Evolutionary conservation across 2,888 invertebrate species (phyloP).

Genomic region (Folsomia candida): DNA sequence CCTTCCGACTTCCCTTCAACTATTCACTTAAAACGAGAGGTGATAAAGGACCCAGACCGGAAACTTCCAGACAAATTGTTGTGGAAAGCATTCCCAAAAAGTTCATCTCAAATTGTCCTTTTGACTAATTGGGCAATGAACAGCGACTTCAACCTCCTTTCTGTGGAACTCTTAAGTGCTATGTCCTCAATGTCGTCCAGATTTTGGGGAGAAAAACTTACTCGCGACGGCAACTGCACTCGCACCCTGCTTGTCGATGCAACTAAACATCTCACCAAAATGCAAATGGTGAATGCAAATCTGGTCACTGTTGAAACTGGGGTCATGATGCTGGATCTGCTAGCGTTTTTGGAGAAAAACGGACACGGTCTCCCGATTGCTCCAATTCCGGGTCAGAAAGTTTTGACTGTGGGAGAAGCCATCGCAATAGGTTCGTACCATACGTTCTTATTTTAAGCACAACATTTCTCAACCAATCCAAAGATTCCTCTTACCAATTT

Average conservation of each 20-base stretch:
- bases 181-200: neutral
- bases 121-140: slow-evolving; percentile 9
- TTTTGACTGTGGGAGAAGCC: slow-evolving; percentile 2
- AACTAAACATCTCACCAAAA: neutral
- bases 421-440: neutral
- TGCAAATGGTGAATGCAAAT: slow-evolving; percentile 3
- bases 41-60: neutral
- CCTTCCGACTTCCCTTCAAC: slow-evolving; percentile 1
- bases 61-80: neutral
- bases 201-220: neutral
- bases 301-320: slow-evolving; percentile 8
- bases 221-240: neutral
- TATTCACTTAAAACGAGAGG: neutral
- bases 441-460: too few relatives aligned
- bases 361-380: neutral
- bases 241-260: neutral
- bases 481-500: too few relatives aligned
- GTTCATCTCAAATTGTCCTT: neutral
- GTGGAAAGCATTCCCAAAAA: neutral
- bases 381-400: slow-evolving; percentile 1
- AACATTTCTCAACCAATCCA: too few relatives aligned
- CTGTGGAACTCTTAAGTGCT: neutral
- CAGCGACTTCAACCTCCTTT: neutral
- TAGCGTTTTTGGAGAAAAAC: slow-evolving; percentile 6
- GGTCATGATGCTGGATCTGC: neutral